Conservation (phyloP, 1,140 invertebrate genomes). For the Pseudachorutes palmiensis region DNA sequence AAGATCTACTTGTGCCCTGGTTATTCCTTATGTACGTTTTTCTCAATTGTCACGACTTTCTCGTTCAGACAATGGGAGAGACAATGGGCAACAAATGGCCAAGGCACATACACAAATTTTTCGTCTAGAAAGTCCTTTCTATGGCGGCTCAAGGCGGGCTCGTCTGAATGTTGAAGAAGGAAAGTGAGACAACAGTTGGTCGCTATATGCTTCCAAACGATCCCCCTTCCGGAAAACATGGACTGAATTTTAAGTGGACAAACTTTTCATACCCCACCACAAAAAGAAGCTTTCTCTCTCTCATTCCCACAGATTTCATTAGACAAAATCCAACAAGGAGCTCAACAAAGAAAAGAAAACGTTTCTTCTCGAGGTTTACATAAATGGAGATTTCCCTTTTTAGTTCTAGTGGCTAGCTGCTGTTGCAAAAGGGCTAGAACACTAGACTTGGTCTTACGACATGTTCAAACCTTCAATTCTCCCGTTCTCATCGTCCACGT, state of each 20-base stretch:
- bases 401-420: no score
- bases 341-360: not conserved
- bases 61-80: not conserved
- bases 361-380: not conserved
- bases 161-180: not conserved
- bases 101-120: not conserved
- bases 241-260: constrained; percentile 30
- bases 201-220: constrained; percentile 28
- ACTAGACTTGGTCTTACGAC: no score
- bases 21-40: not conserved
- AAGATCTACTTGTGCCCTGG: not conserved
- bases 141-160: not conserved
- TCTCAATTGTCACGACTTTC: not conserved
- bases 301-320: not conserved
- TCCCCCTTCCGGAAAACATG: constrained; percentile 25
- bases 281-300: not conserved
- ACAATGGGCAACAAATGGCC: not conserved
- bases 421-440: no score
- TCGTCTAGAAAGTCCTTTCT: not conserved
- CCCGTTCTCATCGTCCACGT: no score
- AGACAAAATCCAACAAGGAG: not conserved
- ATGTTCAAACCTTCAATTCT: no score
- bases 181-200: constrained; percentile 37
- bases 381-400: not conserved
- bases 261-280: not conserved